Evolutionary conservation across 1,140 invertebrate genomes (phyloP).

Genomic region (Araneus ventricosus): DNA sequence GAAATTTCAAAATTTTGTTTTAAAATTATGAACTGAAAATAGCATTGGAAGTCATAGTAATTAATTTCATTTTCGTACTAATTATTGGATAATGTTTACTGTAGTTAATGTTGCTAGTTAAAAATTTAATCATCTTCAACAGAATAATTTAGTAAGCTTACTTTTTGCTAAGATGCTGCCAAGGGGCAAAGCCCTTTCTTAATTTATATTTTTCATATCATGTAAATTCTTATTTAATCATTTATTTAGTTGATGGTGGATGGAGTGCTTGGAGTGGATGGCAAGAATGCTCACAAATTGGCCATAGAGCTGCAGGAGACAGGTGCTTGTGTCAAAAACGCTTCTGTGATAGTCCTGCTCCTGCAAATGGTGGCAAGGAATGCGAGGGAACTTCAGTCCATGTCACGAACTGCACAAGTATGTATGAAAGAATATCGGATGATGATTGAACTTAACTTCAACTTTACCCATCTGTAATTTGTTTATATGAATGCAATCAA

Average conservation of each 20-base stretch:
- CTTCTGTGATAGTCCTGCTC: conserved; percentile 90
- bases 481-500: neutral
- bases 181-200: too few relatives aligned
- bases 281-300: conserved; percentile 83
- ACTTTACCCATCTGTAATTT: neutral
- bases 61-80: too few relatives aligned
- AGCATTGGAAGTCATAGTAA: too few relatives aligned
- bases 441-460: neutral
- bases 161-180: too few relatives aligned
- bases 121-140: neutral
- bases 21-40: too few relatives aligned
- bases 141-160: too few relatives aligned
- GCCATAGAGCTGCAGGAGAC: conserved; percentile 80
- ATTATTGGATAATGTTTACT: neutral
- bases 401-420: conserved; percentile 81
- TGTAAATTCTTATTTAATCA: neutral
- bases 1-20: too few relatives aligned
- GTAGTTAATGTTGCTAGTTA: neutral
- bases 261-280: conserved; percentile 88
- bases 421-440: neutral
- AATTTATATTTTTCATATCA: too few relatives aligned
- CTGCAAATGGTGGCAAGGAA: conserved; percentile 86
- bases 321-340: conserved; percentile 89
- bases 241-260: conserved; percentile 84
- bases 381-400: conserved; percentile 80